Evolutionary conservation across 2,797 vertebrate species (phyloP), one percentile per base, ranked within the genome.

Genomic region (Amblyraja radiata): DNA sequence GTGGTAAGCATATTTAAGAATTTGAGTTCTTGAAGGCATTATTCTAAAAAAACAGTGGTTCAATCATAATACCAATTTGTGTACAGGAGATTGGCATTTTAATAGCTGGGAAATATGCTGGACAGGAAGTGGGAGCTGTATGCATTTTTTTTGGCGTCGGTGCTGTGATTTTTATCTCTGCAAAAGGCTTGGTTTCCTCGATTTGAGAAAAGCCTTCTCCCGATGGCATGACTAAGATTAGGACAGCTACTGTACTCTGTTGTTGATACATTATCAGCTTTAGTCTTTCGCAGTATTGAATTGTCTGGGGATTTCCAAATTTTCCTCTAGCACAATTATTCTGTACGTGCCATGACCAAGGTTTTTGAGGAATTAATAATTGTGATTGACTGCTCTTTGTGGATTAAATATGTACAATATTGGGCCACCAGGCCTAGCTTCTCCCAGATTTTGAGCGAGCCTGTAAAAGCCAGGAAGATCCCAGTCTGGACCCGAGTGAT

Each of bases 171-270:
- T 63, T 90, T 90, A 90, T 90, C 86, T 39, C n/a, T 90, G 10
- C 23, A 90, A 83, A 90, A 90, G 86, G 63, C 65, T 90, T 90
- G 63, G 86, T 90, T 90, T 90, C 86, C 32, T 90, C 39, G 61
- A 90, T 90, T 46, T 90, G 32, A 65, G 39, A 71, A 9, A 68
- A 9, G n/a, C 14, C 21, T 90, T 90, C 71, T 90, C 86, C 63
- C 63, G 39, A 63, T 71, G 32, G 86, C 9, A 9, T 90, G 32
- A 39, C 71, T n/a, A 90, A 90, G 86, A 90, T 90, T 90, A 90
- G 86, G 32, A 39, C 36, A 68, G 65, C 86, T 68, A 39, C n/a
- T 90, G 61, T 90, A 61, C 63, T 90, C 32, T 2, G 14, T 32
- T 18, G 32, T 32, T 90, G 86, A 18, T 39, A 63, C 63, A 46